Percentiles rank a stretch among this genome's conserved stretches.
These are phyloP conservation scores for Ecliptopera silaceata DNA, from an alignment of 2,888 invertebrate species.

Conservation along the genomic window DNA sequence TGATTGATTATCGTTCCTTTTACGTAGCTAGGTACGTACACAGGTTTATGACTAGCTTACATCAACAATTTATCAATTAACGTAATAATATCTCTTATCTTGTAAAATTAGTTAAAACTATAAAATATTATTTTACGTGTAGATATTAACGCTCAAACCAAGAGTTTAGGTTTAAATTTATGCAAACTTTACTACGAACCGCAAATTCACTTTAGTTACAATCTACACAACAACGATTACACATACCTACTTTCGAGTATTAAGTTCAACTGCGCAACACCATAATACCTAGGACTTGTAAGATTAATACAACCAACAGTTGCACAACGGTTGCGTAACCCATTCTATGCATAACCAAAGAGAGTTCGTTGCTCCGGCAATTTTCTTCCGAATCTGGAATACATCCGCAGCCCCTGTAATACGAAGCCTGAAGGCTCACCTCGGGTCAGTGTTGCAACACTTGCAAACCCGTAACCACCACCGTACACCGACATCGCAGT, in stretches of 20 bases:
- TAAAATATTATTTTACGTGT: too few relatives aligned
- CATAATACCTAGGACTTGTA: slow-evolving; percentile 27
- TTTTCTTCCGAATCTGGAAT: slow-evolving; percentile 70
- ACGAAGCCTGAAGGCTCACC: slow-evolving; percentile 43
- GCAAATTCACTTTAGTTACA: neutral
- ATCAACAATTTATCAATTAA: too few relatives aligned
- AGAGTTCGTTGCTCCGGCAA: slow-evolving; percentile 59
- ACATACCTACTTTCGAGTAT: neutral
- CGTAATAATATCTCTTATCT: too few relatives aligned
- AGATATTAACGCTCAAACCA: too few relatives aligned
- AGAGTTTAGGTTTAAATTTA: too few relatives aligned
- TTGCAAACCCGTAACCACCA: slow-evolving; percentile 39
- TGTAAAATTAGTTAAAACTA: too few relatives aligned
- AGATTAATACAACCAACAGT: slow-evolving; percentile 41
- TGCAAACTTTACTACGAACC: too few relatives aligned
- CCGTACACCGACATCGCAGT: slow-evolving; percentile 51
- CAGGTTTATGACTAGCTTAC: too few relatives aligned
- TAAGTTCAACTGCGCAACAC: slow-evolving; percentile 40
- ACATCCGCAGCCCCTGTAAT: slow-evolving; percentile 34
- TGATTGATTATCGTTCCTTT: too few relatives aligned
- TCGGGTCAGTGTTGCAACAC: slow-evolving; percentile 34
- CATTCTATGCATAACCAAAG: slow-evolving; percentile 57
- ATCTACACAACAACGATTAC: too few relatives aligned
- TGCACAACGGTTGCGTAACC: slow-evolving; percentile 53
- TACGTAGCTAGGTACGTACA: too few relatives aligned